A percentile compares a stretch with the other conserved stretches of the same genome.
Evolutionary conservation across 2,888 invertebrate species (phyloP).

Genomic region (Chymomyza procnemis): DNA sequence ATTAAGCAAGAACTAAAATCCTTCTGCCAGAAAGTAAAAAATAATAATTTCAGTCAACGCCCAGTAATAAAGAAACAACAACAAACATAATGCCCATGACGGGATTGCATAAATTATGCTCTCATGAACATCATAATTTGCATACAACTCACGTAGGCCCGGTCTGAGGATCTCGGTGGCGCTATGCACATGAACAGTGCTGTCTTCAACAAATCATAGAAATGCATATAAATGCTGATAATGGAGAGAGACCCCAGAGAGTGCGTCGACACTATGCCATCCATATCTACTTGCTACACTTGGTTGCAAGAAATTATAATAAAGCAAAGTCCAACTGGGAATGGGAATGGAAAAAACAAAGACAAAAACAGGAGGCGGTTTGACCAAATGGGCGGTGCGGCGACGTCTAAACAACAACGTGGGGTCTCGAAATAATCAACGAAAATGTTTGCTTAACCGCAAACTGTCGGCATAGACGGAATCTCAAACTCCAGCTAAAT

Average conservation of each 20-base stretch:
- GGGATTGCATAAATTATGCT: not conserved
- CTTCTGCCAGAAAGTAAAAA: not conserved
- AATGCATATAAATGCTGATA: conserved; percentile 32
- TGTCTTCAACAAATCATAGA: conserved; percentile 43
- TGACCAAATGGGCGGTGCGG: not conserved
- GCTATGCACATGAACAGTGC: conserved; percentile 23
- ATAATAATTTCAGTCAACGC: conserved; percentile 2
- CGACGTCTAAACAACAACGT: not conserved
- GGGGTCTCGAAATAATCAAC: conserved; percentile 26
- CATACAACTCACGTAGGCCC: conserved; percentile 47
- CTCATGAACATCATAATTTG: conserved; percentile 6
- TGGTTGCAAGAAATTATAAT: conserved; percentile 34
- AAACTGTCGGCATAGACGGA: conserved; percentile 25
- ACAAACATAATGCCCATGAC: not conserved
- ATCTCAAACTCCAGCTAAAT: conserved; percentile 45
- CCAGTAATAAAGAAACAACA: not conserved
- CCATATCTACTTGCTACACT: conserved; percentile 11
- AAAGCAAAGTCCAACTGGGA: conserved; percentile 25
- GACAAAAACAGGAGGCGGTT: not conserved
- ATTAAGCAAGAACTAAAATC: too few relatives aligned
- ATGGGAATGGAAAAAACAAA: too few relatives aligned
- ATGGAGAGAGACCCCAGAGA: conserved; percentile 10
- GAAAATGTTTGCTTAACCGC: conserved; percentile 36
- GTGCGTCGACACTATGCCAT: not conserved
- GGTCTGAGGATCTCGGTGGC: conserved; percentile 31